phyloP scores from a whole-genome alignment of 2,113 vertebrate species.

The Gallinago jamesoni region DNA sequence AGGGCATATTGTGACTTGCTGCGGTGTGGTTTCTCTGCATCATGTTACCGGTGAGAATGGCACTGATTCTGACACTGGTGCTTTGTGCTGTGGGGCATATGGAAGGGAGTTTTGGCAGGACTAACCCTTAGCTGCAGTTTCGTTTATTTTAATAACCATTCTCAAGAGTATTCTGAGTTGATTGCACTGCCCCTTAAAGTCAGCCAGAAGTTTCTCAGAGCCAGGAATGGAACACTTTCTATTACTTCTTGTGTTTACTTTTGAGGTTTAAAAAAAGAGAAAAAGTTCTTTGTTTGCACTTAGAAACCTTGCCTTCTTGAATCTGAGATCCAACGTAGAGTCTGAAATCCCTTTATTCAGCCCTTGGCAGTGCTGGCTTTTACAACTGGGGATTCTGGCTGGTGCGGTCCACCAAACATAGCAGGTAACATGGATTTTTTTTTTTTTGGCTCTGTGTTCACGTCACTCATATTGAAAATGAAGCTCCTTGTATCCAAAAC shows the following conservation, averaged over 20 bases:
- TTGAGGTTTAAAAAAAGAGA: not conserved
- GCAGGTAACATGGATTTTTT: not conserved
- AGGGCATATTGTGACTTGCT: not conserved
- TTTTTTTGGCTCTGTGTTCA: not conserved
- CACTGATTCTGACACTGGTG: not conserved
- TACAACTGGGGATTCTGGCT: not conserved
- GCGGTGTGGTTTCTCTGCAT: not conserved
- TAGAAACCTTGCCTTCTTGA: not conserved
- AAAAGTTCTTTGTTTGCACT: not conserved
- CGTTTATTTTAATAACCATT: not conserved
- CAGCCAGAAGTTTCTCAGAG: constrained; percentile 1
- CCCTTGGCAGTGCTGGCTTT: not conserved
- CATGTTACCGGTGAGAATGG: not conserved
- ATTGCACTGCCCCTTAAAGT: not conserved
- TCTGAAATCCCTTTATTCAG: not conserved
- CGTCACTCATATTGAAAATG: not conserved
- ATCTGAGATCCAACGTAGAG: not conserved
- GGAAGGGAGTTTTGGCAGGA: not conserved
- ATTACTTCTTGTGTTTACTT: not conserved
- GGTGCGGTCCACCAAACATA: not conserved
- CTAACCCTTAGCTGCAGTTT: not conserved
- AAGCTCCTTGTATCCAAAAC: constrained; percentile 1
- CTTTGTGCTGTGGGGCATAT: not conserved
- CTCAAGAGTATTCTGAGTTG: not conserved
- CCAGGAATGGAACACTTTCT: not conserved